A percentile compares a stretch with the other conserved stretches of the same genome.
These are phyloP conservation scores for Pyralis farinalis DNA, from an alignment of 2,888 invertebrate genomes.

Conservation along the genomic window DNA sequence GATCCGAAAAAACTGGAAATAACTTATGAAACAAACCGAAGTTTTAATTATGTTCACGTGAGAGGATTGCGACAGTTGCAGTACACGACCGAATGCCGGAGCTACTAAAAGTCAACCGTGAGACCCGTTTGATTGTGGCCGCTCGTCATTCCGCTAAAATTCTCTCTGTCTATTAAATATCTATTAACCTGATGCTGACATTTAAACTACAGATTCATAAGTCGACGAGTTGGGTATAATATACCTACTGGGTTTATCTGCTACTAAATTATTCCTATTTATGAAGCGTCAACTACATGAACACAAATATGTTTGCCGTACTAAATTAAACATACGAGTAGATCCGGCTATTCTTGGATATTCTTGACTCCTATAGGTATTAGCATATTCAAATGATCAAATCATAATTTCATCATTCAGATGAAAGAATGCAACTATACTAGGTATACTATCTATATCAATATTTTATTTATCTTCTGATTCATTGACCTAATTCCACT, in stretches of 20 bases:
- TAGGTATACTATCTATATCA: no score
- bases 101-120: conserved; percentile 31
- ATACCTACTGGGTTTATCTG: no score
- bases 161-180: conserved; percentile 36
- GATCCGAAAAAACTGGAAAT: background rate
- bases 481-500: background rate
- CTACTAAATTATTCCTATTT: no score
- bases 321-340: no score
- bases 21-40: conserved; percentile 3
- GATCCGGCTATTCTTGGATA: no score
- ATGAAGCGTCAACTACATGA: no score
- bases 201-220: conserved; percentile 19
- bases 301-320: no score
- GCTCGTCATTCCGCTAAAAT: conserved; percentile 22
- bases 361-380: no score
- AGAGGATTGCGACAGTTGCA: background rate
- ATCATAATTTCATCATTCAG: no score
- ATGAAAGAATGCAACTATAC: no score
- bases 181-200: conserved; percentile 35
- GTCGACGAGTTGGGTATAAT: background rate
- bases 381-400: no score
- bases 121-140: conserved; percentile 20
- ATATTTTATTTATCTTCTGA: no score
- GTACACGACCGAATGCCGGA: background rate
- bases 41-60: conserved; percentile 5